These are phyloP conservation scores for Parauchenoglanis punctatus DNA, from an alignment of 2,797 vertebrate species.

Conservation along the genomic window DNA sequence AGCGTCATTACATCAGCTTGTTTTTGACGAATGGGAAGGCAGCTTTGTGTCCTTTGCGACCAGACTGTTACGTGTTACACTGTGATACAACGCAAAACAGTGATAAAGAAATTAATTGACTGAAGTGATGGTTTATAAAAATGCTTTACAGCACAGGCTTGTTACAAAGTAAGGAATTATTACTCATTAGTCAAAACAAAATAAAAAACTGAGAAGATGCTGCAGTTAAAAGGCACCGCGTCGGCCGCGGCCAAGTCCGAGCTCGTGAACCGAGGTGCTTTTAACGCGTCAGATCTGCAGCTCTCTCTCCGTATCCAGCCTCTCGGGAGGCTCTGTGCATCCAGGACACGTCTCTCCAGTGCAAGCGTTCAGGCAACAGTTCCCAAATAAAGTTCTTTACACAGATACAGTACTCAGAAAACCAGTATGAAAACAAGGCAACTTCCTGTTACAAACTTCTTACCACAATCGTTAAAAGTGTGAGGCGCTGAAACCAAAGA, in stretches of 20 bases:
- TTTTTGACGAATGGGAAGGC: neutral
- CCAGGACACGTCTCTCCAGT: slow-evolving; percentile 75
- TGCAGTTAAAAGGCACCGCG: slow-evolving; percentile 26
- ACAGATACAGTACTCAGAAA: slow-evolving; percentile 78
- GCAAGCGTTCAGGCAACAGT: slow-evolving; percentile 71
- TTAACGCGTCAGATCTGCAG: slow-evolving; percentile 40
- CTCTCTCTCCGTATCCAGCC: neutral
- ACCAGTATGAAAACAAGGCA: slow-evolving; percentile 58
- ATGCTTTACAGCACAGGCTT: neutral
- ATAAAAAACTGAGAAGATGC: slow-evolving; percentile 36
- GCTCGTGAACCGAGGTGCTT: slow-evolving; percentile 49
- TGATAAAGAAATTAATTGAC: neutral
- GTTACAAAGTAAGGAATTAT: slow-evolving; percentile 59
- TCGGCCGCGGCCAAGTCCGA: neutral
- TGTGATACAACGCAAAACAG: neutral
- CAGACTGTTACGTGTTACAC: neutral
- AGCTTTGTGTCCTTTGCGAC: neutral
- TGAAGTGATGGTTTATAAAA: neutral
- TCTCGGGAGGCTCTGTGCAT: slow-evolving; percentile 23
- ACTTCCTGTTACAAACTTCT: slow-evolving; percentile 59
- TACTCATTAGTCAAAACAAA: slow-evolving; percentile 59
- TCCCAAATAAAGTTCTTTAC: slow-evolving; percentile 58
- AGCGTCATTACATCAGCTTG: slow-evolving; percentile 1
- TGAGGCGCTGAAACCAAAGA: slow-evolving; percentile 70
- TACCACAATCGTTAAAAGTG: slow-evolving; percentile 59